These are phyloP conservation scores for Calcarius lapponicus DNA, from an alignment of 2,797 vertebrate species.

Conservation along the genomic window DNA sequence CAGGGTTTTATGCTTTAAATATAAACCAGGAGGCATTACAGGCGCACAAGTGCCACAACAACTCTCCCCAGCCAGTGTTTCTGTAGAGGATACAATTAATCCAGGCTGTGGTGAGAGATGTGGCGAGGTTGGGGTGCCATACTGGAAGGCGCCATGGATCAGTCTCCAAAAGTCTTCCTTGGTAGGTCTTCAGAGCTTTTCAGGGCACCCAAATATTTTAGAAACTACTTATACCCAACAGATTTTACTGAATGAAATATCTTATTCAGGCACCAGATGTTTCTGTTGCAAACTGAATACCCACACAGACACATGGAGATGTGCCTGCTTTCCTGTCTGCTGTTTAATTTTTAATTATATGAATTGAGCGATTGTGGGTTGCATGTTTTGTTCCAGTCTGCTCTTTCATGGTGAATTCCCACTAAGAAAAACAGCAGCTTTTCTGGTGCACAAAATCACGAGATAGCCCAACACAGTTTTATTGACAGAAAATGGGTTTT, in stretches of 20 bases:
- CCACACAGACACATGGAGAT: background rate
- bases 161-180: background rate
- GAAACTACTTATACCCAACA: background rate
- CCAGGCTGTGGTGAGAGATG: background rate
- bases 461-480: background rate
- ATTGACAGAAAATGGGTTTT: background rate
- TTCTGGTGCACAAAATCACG: background rate
- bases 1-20: slow-evolving; percentile 9
- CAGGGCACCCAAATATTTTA: background rate
- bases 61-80: background rate
- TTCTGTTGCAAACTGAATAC: slow-evolving; percentile 7
- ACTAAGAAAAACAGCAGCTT: background rate
- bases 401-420: background rate
- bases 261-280: slow-evolving; percentile 27
- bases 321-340: background rate
- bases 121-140: background rate
- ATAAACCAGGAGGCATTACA: background rate
- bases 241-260: slow-evolving; percentile 19
- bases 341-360: slow-evolving; percentile 43
- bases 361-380: background rate
- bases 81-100: background rate
- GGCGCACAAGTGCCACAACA: background rate
- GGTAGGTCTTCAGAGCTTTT: background rate
- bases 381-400: background rate
- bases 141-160: background rate